These are phyloP conservation scores for Drosophila infuscata DNA, from an alignment of 2,888 invertebrate genomes.

Conservation along the genomic window DNA sequence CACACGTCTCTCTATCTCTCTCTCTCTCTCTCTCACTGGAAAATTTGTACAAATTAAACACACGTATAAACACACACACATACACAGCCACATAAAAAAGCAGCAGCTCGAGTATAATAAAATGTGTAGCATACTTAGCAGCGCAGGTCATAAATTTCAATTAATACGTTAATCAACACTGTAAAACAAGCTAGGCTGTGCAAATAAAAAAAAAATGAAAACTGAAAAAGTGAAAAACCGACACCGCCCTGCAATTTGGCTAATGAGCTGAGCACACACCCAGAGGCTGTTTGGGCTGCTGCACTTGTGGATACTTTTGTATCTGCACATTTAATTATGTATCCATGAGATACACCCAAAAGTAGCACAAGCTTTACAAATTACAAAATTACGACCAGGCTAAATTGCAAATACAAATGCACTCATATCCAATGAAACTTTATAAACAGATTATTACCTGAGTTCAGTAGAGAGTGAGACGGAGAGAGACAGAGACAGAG, in stretches of 20 bases:
- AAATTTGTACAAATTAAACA: constrained; percentile 67
- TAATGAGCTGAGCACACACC: constrained; percentile 22
- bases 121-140: constrained; percentile 63
- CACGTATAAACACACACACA: constrained; percentile 8
- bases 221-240: constrained; percentile 4
- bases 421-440: constrained; percentile 1
- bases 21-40: constrained; percentile 17
- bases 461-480: background rate
- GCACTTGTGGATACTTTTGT: constrained; percentile 18
- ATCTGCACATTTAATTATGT: constrained; percentile 34
- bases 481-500: background rate
- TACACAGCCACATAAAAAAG: background rate
- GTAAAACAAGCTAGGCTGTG: constrained; percentile 59
- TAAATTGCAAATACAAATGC: constrained; percentile 41
- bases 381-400: constrained; percentile 41
- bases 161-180: constrained; percentile 68
- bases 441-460: constrained; percentile 12
- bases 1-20: background rate
- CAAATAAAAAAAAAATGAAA: constrained; percentile 11
- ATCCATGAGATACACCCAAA: constrained; percentile 15
- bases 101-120: constrained; percentile 7
- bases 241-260: constrained; percentile 33
- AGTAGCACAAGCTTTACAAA: constrained; percentile 34
- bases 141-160: constrained; percentile 69
- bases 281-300: background rate